A percentile compares a stretch with the other conserved stretches of the same genome.
Conservation (phyloP, 2,888 invertebrate genomes). For the Diachrysia chrysitis region DNA sequence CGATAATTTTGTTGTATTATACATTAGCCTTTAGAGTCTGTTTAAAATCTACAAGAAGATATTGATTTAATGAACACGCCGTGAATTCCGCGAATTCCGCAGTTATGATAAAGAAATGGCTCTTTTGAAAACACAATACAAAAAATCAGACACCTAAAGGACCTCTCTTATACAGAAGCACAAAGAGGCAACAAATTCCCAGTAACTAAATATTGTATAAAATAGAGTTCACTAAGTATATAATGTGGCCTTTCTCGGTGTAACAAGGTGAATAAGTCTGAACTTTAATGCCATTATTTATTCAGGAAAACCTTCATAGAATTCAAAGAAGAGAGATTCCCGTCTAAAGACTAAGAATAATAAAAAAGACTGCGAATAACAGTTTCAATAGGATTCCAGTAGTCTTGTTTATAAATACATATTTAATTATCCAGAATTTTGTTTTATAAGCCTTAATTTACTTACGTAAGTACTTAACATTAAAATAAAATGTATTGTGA, state of each 20-base stretch:
- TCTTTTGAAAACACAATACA: no score
- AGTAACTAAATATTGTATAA: background rate
- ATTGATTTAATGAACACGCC: no score
- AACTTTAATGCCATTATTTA: conserved; percentile 35
- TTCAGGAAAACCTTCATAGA: conserved; percentile 31
- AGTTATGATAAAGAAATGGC: no score
- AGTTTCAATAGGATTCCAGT: background rate
- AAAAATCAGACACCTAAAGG: no score
- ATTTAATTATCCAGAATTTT: background rate
- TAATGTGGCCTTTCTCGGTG: conserved; percentile 21
- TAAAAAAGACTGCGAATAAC: background rate
- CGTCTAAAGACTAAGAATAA: background rate
- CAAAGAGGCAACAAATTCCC: background rate
- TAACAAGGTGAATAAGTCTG: conserved; percentile 14
- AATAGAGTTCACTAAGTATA: background rate
- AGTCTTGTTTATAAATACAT: background rate
- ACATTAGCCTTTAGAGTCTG: no score
- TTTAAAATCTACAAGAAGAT: no score
- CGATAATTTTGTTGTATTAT: no score
- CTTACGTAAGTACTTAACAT: background rate
- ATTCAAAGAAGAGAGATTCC: conserved; percentile 8
- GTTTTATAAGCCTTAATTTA: background rate
- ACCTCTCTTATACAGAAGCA: background rate
- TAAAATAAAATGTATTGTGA: background rate
- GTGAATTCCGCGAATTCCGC: no score